phyloP scores from a whole-genome alignment of 1,140 invertebrate genomes.

The Brachionus manjavacas region DNA sequence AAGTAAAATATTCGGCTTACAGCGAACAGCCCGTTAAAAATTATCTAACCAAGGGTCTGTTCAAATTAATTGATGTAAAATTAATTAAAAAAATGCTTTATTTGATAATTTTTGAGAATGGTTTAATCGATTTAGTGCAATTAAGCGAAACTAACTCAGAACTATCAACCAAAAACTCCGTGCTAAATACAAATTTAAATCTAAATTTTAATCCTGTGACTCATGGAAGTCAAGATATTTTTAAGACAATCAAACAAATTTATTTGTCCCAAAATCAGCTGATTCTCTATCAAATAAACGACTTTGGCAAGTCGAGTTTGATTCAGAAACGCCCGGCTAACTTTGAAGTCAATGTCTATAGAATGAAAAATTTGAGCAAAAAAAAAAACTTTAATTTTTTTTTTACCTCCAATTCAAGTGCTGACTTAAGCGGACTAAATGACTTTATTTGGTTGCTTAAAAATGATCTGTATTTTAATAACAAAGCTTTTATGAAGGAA shows the following conservation, averaged over 20 bases:
- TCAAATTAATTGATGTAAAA: conserved; percentile 21
- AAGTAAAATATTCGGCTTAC: not conserved
- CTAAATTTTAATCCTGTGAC: not conserved
- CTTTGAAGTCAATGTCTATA: conserved; percentile 12
- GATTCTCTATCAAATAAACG: conserved; percentile 11
- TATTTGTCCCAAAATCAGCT: not conserved
- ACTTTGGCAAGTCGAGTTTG: conserved; percentile 18
- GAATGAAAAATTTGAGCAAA: not conserved
- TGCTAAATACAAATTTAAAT: not conserved
- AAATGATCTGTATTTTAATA: conserved; percentile 25
- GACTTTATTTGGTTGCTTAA: conserved; percentile 28
- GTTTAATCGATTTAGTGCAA: not conserved
- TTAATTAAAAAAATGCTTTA: not conserved
- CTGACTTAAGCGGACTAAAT: not conserved
- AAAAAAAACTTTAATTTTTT: not conserved
- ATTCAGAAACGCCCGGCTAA: not conserved
- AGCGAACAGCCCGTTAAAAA: not conserved
- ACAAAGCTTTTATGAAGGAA: not conserved
- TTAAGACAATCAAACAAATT: not conserved
- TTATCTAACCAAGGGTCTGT: not conserved
- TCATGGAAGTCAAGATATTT: not conserved
- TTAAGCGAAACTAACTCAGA: not conserved
- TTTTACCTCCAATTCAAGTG: not conserved
- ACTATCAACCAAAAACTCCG: not conserved
- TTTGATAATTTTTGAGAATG: conserved; percentile 14